Conservation (phyloP, 2,113 vertebrate species). For the Coptodon bakossiorum region DNA sequence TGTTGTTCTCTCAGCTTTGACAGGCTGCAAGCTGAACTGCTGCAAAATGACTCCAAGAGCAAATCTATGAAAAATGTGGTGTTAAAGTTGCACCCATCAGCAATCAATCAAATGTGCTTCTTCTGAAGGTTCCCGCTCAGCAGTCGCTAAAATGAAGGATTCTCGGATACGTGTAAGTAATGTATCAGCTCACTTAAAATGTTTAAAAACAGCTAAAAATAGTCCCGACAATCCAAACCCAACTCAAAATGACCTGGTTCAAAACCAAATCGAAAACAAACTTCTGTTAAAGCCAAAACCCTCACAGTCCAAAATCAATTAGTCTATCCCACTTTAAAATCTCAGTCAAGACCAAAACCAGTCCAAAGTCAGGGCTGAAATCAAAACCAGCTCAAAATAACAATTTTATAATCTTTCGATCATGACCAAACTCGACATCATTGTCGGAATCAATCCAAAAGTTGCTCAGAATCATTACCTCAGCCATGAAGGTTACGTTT, state of each 20-base stretch:
- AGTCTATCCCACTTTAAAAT: not conserved
- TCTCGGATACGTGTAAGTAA: not conserved
- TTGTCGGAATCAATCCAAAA: not conserved
- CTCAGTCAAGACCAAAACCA: not conserved
- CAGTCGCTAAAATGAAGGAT: not conserved
- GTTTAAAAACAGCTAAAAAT: not conserved
- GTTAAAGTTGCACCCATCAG: not conserved
- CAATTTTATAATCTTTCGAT: not conserved
- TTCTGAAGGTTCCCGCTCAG: not conserved
- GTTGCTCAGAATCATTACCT: not conserved
- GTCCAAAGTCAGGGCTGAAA: not conserved
- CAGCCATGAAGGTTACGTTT: not conserved
- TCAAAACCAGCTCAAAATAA: not conserved
- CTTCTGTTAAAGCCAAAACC: not conserved
- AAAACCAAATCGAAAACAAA: not conserved
- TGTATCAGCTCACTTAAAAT: not conserved
- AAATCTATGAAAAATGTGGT: not conserved
- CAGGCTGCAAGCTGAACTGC: not conserved
- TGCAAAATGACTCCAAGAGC: not conserved
- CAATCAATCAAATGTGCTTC: not conserved
- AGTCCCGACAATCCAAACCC: not conserved
- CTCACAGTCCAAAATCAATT: not conserved
- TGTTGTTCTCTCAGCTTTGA: slow-evolving; percentile 23
- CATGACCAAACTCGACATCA: not conserved
- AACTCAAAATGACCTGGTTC: not conserved